Evolutionary conservation across 1,140 invertebrate species (phyloP).

Genomic region (Ericerus pela): DNA sequence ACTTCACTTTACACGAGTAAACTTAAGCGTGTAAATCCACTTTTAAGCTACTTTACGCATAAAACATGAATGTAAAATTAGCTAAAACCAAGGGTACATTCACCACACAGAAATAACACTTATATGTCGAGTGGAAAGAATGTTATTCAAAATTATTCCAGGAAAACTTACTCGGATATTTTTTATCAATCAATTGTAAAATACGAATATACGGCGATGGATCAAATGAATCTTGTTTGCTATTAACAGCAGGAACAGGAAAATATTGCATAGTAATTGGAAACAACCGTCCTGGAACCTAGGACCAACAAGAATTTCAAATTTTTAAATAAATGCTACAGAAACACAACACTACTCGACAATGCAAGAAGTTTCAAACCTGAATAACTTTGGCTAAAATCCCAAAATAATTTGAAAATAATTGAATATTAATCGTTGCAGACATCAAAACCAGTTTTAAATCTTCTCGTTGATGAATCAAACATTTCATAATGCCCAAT

Average conservation of each 20-base stretch:
- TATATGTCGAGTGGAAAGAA: conserved; percentile 13
- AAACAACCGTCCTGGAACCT: conserved; percentile 87
- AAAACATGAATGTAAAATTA: too few species aligned
- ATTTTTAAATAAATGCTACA: neutral
- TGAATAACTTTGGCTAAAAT: conserved; percentile 66
- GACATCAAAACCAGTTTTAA: conserved; percentile 95
- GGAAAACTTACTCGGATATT: conserved; percentile 54
- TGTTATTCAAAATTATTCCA: too few species aligned
- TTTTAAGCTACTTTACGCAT: too few species aligned
- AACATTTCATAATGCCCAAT: conserved; percentile 77
- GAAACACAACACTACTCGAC: neutral
- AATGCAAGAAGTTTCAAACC: conserved; percentile 31
- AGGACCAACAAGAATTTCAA: neutral
- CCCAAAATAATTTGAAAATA: conserved; percentile 82
- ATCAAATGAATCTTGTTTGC: conserved; percentile 61
- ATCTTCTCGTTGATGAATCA: conserved; percentile 61
- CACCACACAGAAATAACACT: too few species aligned
- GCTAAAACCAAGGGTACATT: too few species aligned
- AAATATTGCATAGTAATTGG: conserved; percentile 80
- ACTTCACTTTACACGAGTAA: too few species aligned
- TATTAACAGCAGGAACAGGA: conserved; percentile 56
- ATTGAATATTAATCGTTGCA: conserved; percentile 90
- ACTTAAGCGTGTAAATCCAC: too few species aligned
- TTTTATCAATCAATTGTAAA: conserved; percentile 79
- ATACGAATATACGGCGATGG: conserved; percentile 84